Evolutionary conservation across 2,797 vertebrate genomes (phyloP).

Genomic region (Poliocrania exsul): DNA sequence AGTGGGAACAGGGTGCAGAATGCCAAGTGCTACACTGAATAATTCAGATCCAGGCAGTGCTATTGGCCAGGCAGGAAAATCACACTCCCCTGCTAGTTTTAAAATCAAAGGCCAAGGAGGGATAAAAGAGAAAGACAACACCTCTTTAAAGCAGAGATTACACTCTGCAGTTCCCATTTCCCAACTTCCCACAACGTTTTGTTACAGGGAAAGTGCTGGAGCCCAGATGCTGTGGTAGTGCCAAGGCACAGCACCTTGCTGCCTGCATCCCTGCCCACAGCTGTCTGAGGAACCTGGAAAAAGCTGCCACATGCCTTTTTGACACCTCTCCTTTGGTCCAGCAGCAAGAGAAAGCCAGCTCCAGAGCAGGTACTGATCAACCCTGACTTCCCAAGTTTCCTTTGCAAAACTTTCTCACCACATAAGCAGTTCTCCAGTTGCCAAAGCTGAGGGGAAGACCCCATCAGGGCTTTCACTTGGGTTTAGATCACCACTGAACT

Average conservation of each 20-base stretch:
- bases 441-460: background rate
- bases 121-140: constrained; percentile 57
- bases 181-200: constrained; percentile 23
- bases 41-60: constrained; percentile 42
- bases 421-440: background rate
- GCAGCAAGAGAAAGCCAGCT: background rate
- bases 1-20: constrained; percentile 60
- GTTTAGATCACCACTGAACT: background rate
- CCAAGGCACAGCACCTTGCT: background rate
- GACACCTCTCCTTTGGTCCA: background rate
- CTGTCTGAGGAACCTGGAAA: background rate
- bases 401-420: rapidly evolving
- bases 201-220: background rate
- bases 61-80: constrained; percentile 61
- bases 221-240: rapidly evolving
- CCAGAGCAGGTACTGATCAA: background rate
- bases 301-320: rapidly evolving
- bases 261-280: background rate
- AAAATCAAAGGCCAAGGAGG: constrained; percentile 53
- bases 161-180: constrained; percentile 1
- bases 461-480: background rate
- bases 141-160: constrained; percentile 60
- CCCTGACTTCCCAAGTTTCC: background rate
- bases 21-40: constrained; percentile 62
- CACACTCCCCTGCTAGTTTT: constrained; percentile 64